phyloP scores from a whole-genome alignment of 2,888 invertebrate genomes.

The Mimas tiliae region DNA sequence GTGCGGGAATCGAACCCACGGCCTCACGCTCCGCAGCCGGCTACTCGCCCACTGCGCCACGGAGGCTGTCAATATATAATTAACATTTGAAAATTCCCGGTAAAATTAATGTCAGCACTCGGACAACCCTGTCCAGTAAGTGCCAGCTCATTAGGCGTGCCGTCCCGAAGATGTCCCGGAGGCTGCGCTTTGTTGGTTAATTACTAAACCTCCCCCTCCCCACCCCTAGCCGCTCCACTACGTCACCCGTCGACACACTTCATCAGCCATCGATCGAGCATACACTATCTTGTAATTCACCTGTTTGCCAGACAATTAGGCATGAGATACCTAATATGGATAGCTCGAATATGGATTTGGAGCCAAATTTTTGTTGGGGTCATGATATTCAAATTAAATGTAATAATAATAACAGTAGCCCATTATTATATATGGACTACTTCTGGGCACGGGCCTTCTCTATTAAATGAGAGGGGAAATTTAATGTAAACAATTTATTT shows the following conservation, averaged over 20 bases:
- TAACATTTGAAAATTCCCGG: background rate
- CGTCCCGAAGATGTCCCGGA: slow-evolving; percentile 32
- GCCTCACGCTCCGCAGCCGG: too few relatives aligned
- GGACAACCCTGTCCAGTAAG: slow-evolving; percentile 45
- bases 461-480: too few relatives aligned
- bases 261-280: slow-evolving; percentile 23
- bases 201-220: slow-evolving; percentile 37
- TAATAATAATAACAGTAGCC: too few relatives aligned
- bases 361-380: background rate
- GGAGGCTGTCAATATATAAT: too few relatives aligned
- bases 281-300: slow-evolving; percentile 21
- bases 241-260: slow-evolving; percentile 21
- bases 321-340: background rate
- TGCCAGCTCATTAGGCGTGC: slow-evolving; percentile 69
- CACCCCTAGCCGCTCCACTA: background rate
- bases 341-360: background rate
- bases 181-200: slow-evolving; percentile 40
- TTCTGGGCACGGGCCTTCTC: too few relatives aligned
- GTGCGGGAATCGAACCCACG: too few relatives aligned
- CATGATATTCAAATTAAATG: too few relatives aligned
- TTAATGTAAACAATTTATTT: too few relatives aligned
- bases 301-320: slow-evolving; percentile 17
- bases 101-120: background rate
- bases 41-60: too few relatives aligned
- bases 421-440: too few relatives aligned